Evolutionary conservation across 2,113 vertebrate species (phyloP), one percentile per base, ranked within the genome.

Genomic region (Malaclemys terrapin): DNA sequence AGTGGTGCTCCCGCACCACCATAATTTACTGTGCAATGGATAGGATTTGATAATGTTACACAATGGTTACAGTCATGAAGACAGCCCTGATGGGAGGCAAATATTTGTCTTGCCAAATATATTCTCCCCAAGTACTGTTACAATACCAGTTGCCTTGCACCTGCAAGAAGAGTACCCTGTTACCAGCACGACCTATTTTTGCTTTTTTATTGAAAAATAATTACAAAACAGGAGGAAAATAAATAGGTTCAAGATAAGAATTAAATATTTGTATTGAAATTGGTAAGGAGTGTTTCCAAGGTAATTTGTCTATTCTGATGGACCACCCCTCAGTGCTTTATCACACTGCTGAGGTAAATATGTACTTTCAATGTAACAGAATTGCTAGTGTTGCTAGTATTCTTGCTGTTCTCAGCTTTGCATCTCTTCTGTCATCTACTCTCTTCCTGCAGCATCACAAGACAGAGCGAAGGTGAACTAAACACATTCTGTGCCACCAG

Each of bases 1-100:
- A 56, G 22, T 25, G 24, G 8, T 57, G 56, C 10, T 57, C 5
- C 56, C 10, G 11, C 12, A 12, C 56, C 25, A 27, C 29, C 12
- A 62, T 62, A 3, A 62, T 62, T 31, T 62, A 90, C 85, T 83
- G 92, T 94, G 93, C 95, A 93, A 93, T 93, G 93, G 89, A 81
- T 75, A 79, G 86, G 86, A 50, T 82, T 47, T 14, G 38, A 87
- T 84, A 92, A 59, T 89, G 90, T 87, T 95, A 59, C 80, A 81
- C 89, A 81, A 42, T 49, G 45, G 56, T 95, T 95, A 89, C 78
- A n/a, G 0, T 82, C 81, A 79, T 1, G 31, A 90, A 93, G 96
- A 42, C 57, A 10, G 80, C 6, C 29, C 49, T 79, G 50, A 84
- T 94, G 69, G 84, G 91, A 35, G 76, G 79, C 88, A 80, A 92